Percentiles rank a stretch among this genome's conserved stretches.
Conservation (phyloP, 2,888 invertebrate genomes). For the Stratiomys singularior region DNA sequence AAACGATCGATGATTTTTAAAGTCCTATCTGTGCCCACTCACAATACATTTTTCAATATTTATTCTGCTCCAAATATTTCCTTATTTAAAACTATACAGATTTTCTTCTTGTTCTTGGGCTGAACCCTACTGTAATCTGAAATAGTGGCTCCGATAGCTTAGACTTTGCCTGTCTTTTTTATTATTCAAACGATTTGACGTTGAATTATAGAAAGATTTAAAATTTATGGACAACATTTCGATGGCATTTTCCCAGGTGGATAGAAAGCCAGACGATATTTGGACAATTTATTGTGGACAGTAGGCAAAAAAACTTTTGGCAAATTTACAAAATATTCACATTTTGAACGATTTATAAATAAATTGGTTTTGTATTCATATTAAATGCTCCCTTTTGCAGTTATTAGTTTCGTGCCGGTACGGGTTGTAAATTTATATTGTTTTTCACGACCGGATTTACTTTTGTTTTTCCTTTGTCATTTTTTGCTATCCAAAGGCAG, state of each 20-base stretch:
- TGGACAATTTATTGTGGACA: too few species aligned
- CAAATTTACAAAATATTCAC: not conserved
- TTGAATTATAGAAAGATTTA: not conserved
- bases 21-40: conserved; percentile 21
- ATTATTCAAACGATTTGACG: not conserved
- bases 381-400: conserved; percentile 3
- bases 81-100: not conserved
- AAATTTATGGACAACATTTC: not conserved
- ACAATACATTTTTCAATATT: conserved; percentile 25
- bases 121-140: not conserved
- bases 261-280: not conserved
- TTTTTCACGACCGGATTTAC: not conserved
- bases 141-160: too few species aligned
- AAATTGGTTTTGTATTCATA: not conserved
- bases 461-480: too few species aligned
- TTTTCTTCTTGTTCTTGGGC: not conserved
- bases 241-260: conserved; percentile 31
- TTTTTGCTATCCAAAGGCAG: too few species aligned
- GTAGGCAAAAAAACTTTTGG: not conserved
- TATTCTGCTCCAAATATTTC: conserved; percentile 14
- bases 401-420: not conserved
- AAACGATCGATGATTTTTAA: not conserved
- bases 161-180: conserved; percentile 1
- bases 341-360: not conserved
- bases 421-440: not conserved